Conservation (phyloP, 2,113 vertebrate species). For the Cyphotilapia sp. region DNA sequence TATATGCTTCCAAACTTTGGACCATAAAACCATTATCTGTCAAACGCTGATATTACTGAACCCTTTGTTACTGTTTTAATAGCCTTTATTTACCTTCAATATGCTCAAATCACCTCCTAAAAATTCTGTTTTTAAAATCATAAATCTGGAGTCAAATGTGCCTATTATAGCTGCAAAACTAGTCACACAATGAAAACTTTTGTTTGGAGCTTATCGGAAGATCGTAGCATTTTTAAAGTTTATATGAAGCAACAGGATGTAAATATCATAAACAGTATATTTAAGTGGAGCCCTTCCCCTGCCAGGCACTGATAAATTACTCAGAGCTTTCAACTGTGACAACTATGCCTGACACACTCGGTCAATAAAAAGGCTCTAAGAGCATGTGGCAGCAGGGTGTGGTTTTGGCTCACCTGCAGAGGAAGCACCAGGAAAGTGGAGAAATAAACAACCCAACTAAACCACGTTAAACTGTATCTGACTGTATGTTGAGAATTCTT, state of each 20-base stretch:
- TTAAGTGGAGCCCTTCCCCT: neutral
- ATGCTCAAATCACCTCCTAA: neutral
- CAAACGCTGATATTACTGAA: neutral
- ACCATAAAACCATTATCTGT: neutral
- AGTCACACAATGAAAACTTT: neutral
- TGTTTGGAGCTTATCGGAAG: neutral
- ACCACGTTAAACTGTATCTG: neutral
- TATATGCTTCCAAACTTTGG: neutral
- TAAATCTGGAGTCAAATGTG: neutral
- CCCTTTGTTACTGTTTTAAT: neutral
- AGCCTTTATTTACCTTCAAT: neutral
- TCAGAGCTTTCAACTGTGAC: neutral
- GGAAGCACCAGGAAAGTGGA: neutral
- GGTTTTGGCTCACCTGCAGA: neutral
- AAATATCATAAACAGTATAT: neutral
- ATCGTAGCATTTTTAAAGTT: neutral
- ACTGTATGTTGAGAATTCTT: neutral
- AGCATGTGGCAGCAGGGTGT: neutral
- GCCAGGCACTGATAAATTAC: neutral
- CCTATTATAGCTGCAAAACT: neutral
- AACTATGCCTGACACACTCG: neutral
- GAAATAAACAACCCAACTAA: neutral
- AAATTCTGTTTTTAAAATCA: neutral
- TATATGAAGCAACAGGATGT: neutral
- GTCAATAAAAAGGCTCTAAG: neutral